Conservation (phyloP, 2,113 vertebrate genomes). For the Rhinogobius similis region DNA sequence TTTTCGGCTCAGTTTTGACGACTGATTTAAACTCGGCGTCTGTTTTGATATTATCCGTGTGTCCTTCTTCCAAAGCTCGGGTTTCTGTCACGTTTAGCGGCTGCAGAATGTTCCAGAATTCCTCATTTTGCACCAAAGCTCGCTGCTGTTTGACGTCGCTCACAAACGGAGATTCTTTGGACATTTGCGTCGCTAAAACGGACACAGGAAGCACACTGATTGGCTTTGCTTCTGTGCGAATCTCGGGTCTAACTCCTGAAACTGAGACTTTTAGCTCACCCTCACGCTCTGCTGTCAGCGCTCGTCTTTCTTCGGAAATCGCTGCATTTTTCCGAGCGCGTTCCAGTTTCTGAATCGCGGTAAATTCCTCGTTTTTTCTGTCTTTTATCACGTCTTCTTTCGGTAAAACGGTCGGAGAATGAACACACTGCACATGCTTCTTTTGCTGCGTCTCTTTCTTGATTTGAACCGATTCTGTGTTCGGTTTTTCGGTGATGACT, state of each 20-base stretch:
- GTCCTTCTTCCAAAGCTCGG: slow-evolving; percentile 66
- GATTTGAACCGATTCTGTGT: slow-evolving; percentile 40
- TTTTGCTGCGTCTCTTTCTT: slow-evolving; percentile 57
- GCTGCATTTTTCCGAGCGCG: slow-evolving; percentile 58
- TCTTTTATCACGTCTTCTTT: slow-evolving; percentile 75
- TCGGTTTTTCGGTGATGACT: slow-evolving; percentile 39
- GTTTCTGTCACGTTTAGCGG: slow-evolving; percentile 69
- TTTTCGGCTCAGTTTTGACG: slow-evolving; percentile 69
- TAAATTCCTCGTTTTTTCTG: slow-evolving; percentile 62
- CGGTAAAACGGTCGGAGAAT: slow-evolving; percentile 57
- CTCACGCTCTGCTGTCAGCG: slow-evolving; percentile 64
- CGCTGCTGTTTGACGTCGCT: slow-evolving; percentile 59
- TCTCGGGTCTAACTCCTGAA: slow-evolving; percentile 38
- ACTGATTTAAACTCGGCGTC: slow-evolving; percentile 57
- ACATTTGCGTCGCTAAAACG: slow-evolving; percentile 61
- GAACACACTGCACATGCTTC: slow-evolving; percentile 71
- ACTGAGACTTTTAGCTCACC: slow-evolving; percentile 60
- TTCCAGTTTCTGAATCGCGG: slow-evolving; percentile 70
- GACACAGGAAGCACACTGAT: slow-evolving; percentile 59
- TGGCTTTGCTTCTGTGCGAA: slow-evolving; percentile 58
- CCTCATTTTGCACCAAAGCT: slow-evolving; percentile 77
- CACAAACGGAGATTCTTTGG: slow-evolving; percentile 73
- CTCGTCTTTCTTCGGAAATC: slow-evolving; percentile 66
- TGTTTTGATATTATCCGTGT: slow-evolving; percentile 56
- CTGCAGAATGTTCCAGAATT: slow-evolving; percentile 70